Evolutionary conservation across 1,140 invertebrate genomes (phyloP).

Genomic region (Stegodyphus dumicola): DNA sequence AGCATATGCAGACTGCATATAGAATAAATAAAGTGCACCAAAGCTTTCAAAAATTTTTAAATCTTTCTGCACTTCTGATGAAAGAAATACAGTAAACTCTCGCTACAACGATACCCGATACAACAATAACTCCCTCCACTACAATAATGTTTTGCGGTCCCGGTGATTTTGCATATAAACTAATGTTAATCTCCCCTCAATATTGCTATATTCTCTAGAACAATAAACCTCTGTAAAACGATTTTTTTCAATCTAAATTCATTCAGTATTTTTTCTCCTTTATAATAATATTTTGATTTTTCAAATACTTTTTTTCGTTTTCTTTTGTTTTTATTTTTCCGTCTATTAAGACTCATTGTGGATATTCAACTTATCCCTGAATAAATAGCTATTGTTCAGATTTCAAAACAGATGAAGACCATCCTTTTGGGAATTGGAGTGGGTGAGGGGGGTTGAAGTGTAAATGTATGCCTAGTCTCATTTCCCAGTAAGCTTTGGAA

Average conservation of each 20-base stretch:
- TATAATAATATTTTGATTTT: too few species aligned
- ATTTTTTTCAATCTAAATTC: too few species aligned
- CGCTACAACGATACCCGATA: constrained; percentile 2
- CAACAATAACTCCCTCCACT: constrained; percentile 4
- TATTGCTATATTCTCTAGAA: not conserved
- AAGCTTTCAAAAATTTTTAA: too few species aligned
- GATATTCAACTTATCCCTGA: not conserved
- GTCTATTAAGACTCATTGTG: not conserved
- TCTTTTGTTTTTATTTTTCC: too few species aligned
- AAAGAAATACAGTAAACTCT: not conserved
- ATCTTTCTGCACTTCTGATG: too few species aligned
- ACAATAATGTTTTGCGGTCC: not conserved
- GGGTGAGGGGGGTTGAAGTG: not conserved
- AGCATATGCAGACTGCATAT: too few species aligned
- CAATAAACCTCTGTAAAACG: too few species aligned
- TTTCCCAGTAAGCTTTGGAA: constrained; percentile 1
- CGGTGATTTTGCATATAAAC: too few species aligned
- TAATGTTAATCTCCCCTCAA: too few species aligned
- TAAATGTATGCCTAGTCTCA: constrained; percentile 1
- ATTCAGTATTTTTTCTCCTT: too few species aligned
- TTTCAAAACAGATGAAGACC: constrained; percentile 2
- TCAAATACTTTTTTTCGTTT: too few species aligned
- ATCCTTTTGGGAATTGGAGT: not conserved
- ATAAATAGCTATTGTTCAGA: constrained; percentile 3
- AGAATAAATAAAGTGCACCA: too few species aligned